Evolutionary conservation across 2,113 vertebrate species (phyloP), one percentile per base, ranked within the genome.

Genomic region (Alectura lathami): DNA sequence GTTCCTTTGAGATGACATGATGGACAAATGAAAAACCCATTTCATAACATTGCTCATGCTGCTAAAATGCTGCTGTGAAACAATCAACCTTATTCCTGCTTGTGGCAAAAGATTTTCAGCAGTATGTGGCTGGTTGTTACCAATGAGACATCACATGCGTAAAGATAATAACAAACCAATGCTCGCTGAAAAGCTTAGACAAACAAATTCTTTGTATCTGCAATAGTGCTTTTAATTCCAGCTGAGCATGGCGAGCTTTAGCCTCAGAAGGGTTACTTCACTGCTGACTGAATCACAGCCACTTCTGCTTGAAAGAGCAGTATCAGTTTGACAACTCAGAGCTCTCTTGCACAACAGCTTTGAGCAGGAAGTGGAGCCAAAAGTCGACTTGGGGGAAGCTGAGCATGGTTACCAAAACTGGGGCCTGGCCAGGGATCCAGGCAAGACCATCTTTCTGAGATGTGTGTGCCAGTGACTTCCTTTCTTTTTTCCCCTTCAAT

Each of bases 271-370:
- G 32, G 57, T 92, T 89, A 57, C 86, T 94, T 86, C 86, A 66
- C 81, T 2, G 3, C 43, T 66, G 84, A 57, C 89, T 91, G 93
- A 95, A 89, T 79, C 89, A 48, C 48, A 92, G 62, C 62, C 64
- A 79, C 77, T 95, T 95, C 94, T 94, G 86, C 88, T 76, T 83
- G 86, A 78, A 63, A 81, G 94, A 88, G 86, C 48, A 57, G 69
- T 84, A 89, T 96, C 92, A 87, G 83, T 91, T 81, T 95, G 91
- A 93, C 89, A 95, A 62, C 81, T 91, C 86, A 51, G 76, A 95
- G 83, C 64, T 70, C 86, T 94, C 81, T 93, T 95, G 86, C 91
- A 91, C 94, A 93, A 95, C 64, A 84, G 81, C 89, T 94, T 83
- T 1, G 27, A 95, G 93, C 83, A 79, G 86, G 91, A 94, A 94